These are phyloP conservation scores for Eleutherodactylus coqui DNA, from an alignment of 2,797 vertebrate species.

Conservation along the genomic window DNA sequence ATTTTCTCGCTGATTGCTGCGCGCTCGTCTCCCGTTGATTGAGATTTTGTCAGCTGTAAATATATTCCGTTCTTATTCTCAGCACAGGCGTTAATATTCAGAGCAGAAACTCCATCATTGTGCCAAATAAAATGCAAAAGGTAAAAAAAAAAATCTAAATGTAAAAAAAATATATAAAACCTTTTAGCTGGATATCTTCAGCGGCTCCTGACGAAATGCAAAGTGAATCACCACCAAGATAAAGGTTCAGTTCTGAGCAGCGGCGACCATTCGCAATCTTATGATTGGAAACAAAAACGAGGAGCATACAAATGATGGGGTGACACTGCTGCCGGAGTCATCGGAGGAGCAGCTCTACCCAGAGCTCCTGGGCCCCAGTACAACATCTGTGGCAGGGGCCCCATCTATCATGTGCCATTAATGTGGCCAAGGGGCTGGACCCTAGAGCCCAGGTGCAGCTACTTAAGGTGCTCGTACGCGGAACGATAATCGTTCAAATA, in stretches of 20 bases:
- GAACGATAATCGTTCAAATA: too few relatives aligned
- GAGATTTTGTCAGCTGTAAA: constrained; percentile 20
- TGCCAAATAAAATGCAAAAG: background rate
- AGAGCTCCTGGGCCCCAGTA: too few relatives aligned
- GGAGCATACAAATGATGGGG: background rate
- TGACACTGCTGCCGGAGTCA: background rate
- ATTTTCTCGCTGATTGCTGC: background rate
- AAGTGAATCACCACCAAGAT: constrained; percentile 1
- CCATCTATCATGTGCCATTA: too few relatives aligned
- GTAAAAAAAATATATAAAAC: background rate
- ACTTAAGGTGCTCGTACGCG: too few relatives aligned
- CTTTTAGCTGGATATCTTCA: background rate
- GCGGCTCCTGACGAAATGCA: background rate
- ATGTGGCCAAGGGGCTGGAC: background rate
- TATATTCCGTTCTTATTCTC: background rate
- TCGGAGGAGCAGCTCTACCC: background rate
- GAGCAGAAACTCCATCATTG: background rate
- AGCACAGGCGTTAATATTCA: background rate
- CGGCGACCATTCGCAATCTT: background rate
- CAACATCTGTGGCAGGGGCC: too few relatives aligned
- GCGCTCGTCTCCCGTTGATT: background rate
- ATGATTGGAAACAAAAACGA: constrained; percentile 12
- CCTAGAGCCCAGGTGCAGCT: too few relatives aligned
- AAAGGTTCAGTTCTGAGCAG: background rate
- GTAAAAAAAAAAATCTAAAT: constrained; percentile 1